phyloP scores from a whole-genome alignment of 2,113 vertebrate genomes.

The Phyllostomus discolor region DNA sequence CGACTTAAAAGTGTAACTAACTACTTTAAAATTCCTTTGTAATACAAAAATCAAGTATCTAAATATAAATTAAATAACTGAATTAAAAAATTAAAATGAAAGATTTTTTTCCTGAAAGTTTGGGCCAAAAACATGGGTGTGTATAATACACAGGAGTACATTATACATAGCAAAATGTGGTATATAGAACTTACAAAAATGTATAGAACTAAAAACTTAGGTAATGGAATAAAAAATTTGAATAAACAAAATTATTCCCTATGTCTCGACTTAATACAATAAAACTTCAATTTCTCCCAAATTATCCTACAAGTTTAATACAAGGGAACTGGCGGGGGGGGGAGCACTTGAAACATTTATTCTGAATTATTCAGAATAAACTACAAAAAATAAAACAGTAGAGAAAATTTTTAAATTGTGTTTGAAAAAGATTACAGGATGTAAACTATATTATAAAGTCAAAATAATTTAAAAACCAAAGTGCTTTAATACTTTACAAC shows the following conservation, averaged over 20 bases:
- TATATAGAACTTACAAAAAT: neutral
- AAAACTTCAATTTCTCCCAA: neutral
- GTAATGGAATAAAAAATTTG: neutral
- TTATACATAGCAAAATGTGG: too few relatives aligned
- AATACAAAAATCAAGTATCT: too few relatives aligned
- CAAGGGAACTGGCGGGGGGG: neutral
- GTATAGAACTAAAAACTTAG: neutral
- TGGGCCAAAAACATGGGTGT: too few relatives aligned
- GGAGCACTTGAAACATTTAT: neutral
- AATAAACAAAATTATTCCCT: neutral
- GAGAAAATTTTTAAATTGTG: neutral
- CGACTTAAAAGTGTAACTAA: too few relatives aligned
- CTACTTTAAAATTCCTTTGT: too few relatives aligned
- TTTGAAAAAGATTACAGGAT: slow-evolving; percentile 1
- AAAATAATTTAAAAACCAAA: neutral
- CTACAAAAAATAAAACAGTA: neutral
- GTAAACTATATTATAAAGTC: neutral
- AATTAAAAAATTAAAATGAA: too few relatives aligned
- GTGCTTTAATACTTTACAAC: neutral
- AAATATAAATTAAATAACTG: too few relatives aligned
- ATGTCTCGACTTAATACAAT: neutral
- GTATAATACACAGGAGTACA: too few relatives aligned
- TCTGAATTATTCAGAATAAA: neutral
- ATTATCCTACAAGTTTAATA: neutral
- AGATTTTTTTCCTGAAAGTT: too few relatives aligned